Conservation (phyloP, 2,888 invertebrate species). For the Pegoplata infirma region DNA sequence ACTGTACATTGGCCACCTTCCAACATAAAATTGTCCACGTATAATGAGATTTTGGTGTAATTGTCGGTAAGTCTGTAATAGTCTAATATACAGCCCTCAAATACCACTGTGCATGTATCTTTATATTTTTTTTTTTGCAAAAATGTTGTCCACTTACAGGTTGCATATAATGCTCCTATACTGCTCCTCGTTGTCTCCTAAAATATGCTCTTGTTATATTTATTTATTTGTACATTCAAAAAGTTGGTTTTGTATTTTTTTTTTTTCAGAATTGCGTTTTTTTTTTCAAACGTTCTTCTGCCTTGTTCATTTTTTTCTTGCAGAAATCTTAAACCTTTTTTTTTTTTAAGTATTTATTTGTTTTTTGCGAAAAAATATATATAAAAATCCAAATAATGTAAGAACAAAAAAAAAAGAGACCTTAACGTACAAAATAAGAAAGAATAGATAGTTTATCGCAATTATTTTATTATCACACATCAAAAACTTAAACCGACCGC, state of each 20-base stretch:
- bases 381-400: slow-evolving; percentile 34
- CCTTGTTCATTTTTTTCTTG: background rate
- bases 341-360: slow-evolving; percentile 15
- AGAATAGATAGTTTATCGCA: slow-evolving; percentile 63
- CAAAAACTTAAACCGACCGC: slow-evolving; percentile 58
- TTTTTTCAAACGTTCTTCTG: slow-evolving; percentile 11
- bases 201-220: slow-evolving; percentile 35
- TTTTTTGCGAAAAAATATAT: slow-evolving; percentile 31
- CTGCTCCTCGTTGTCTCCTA: slow-evolving; percentile 27
- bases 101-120: slow-evolving; percentile 32
- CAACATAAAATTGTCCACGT: too few relatives aligned
- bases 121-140: too few relatives aligned
- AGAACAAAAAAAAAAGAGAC: slow-evolving; percentile 20
- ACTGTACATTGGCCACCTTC: too few relatives aligned
- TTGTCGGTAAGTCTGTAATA: too few relatives aligned
- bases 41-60: too few relatives aligned
- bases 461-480: slow-evolving; percentile 64
- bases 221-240: slow-evolving; percentile 45
- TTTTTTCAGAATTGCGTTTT: slow-evolving; percentile 54
- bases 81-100: too few relatives aligned
- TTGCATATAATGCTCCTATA: slow-evolving; percentile 11
- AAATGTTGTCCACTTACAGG: slow-evolving; percentile 59
- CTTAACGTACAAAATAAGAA: slow-evolving; percentile 36
- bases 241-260: slow-evolving; percentile 55
- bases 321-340: slow-evolving; percentile 11